Conservation (phyloP, 1,140 invertebrate genomes). For the Euura lappo region DNA sequence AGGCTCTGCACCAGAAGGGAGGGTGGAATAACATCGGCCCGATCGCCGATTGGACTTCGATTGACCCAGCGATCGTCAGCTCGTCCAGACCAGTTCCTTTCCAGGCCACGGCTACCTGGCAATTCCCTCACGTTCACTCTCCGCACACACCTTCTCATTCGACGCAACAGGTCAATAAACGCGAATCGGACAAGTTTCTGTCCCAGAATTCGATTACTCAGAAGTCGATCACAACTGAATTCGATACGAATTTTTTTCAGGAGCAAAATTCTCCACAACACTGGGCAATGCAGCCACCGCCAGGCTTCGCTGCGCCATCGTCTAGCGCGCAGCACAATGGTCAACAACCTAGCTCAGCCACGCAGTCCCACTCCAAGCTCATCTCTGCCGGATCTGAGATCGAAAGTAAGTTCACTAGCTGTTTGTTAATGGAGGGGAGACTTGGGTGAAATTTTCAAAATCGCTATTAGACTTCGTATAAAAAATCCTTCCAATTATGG, state of each 20-base stretch:
- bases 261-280: conserved; percentile 56
- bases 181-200: too few species aligned
- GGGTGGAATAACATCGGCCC: conserved; percentile 59
- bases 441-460: neutral
- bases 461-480: too few species aligned
- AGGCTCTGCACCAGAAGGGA: conserved; percentile 51
- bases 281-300: conserved; percentile 61
- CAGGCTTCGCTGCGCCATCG: conserved; percentile 57
- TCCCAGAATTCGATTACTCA: too few species aligned
- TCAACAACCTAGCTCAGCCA: conserved; percentile 53
- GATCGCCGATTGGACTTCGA: conserved; percentile 77
- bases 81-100: conserved; percentile 66
- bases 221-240: neutral
- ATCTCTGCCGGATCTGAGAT: conserved; percentile 58
- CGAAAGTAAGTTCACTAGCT: conserved; percentile 48
- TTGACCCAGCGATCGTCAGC: conserved; percentile 87
- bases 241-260: conserved; percentile 25
- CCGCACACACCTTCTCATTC: conserved; percentile 53
- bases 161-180: conserved; percentile 51
- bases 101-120: conserved; percentile 56
- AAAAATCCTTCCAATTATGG: too few species aligned
- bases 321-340: conserved; percentile 49
- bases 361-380: conserved; percentile 58
- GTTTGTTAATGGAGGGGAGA: too few species aligned
- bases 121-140: conserved; percentile 55